Percentiles rank a stretch among this genome's conserved stretches.
These are phyloP conservation scores for Origma solitaria DNA, from an alignment of 2,113 vertebrate species.

Conservation along the genomic window DNA sequence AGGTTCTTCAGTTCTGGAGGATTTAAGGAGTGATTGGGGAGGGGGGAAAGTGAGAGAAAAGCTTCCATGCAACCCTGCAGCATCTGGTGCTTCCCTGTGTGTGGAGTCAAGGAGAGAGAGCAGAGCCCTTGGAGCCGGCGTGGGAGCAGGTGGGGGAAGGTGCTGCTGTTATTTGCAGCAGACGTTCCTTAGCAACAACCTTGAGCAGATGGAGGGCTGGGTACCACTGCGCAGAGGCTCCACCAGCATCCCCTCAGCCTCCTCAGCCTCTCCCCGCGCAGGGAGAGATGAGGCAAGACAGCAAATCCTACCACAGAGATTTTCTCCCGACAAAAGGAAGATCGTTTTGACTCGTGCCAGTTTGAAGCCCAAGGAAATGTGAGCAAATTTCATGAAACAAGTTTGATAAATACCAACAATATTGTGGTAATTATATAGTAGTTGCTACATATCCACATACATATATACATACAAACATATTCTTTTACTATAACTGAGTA, in stretches of 20 bases:
- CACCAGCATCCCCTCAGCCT: neutral
- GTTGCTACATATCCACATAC: neutral
- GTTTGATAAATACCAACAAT: neutral
- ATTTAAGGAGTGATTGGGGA: neutral
- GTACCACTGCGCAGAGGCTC: neutral
- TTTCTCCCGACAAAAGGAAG: neutral
- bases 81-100: neutral
- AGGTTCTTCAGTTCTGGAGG: neutral
- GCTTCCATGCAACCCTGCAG: neutral
- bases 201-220: neutral
- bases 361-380: neutral
- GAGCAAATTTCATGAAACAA: neutral
- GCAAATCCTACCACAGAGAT: neutral
- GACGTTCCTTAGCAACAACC: conserved; percentile 49
- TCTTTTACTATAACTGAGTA: neutral
- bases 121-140: neutral
- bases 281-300: neutral
- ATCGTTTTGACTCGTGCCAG: neutral
- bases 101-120: neutral
- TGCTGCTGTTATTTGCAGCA: neutral
- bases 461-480: neutral
- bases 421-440: neutral
- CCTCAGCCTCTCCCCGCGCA: neutral
- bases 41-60: neutral
- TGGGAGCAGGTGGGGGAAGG: conserved; percentile 19